Conservation (phyloP, 2,113 vertebrate species). For the Corythornis cristatus region DNA sequence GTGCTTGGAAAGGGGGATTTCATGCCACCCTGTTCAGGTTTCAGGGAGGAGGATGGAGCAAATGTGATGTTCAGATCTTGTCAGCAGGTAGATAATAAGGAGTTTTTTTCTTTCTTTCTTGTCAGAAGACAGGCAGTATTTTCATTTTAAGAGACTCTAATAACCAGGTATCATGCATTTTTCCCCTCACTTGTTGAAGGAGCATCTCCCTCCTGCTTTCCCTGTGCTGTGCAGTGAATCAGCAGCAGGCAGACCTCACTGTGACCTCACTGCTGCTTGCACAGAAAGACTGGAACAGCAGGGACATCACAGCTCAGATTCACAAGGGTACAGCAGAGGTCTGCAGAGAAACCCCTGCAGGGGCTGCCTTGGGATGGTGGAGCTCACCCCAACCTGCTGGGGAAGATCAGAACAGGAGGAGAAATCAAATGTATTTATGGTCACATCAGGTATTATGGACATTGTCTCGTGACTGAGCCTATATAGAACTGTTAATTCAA, state of each 20-base stretch:
- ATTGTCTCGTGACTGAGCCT: background rate
- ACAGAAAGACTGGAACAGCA: background rate
- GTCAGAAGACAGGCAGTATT: background rate
- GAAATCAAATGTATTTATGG: background rate
- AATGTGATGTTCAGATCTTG: background rate
- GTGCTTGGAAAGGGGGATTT: background rate
- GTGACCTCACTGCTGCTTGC: background rate
- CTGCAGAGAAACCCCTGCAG: background rate
- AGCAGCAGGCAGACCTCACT: background rate
- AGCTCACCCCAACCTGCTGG: background rate
- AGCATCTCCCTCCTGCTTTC: background rate
- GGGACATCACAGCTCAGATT: background rate
- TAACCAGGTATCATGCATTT: background rate
- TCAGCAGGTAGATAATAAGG: background rate
- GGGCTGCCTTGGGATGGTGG: background rate
- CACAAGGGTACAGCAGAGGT: background rate
- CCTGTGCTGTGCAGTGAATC: background rate
- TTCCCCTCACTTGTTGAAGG: background rate
- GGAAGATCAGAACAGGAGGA: background rate
- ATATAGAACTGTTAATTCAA: background rate
- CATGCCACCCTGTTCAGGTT: background rate
- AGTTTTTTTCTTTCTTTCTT: background rate
- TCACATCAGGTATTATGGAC: background rate
- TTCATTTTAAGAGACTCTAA: background rate
- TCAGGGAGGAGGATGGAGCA: background rate